Conservation (phyloP, 2,888 invertebrate species). For the Athalia rosae region DNA sequence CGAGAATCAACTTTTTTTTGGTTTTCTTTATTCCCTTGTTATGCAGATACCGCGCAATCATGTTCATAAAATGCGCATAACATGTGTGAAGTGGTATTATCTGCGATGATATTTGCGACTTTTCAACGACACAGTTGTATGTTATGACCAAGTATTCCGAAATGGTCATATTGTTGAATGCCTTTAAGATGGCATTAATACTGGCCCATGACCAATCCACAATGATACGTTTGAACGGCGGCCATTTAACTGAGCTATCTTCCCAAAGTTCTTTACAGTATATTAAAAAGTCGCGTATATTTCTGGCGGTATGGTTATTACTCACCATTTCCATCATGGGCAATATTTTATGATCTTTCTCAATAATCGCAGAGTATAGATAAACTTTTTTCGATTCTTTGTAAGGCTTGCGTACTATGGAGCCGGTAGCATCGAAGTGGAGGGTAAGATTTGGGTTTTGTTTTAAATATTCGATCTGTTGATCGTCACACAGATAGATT, state of each 20-base stretch:
- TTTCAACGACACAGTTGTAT: constrained; percentile 15
- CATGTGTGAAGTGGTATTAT: constrained; percentile 41
- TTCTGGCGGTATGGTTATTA: constrained; percentile 43
- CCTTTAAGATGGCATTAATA: constrained; percentile 44
- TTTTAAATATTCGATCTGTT: constrained; percentile 45
- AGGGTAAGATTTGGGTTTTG: constrained; percentile 17
- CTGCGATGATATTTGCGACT: background rate
- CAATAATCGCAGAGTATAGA: constrained; percentile 44
- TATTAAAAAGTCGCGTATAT: constrained; percentile 33
- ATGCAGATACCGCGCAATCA: constrained; percentile 40
- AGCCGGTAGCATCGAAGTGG: constrained; percentile 44
- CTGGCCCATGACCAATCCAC: constrained; percentile 48
- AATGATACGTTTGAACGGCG: constrained; percentile 43
- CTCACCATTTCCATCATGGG: constrained; percentile 45
- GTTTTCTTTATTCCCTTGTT: constrained; percentile 3
- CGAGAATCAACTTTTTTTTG: constrained; percentile 7
- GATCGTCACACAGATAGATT: constrained; percentile 41
- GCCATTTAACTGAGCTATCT: constrained; percentile 44
- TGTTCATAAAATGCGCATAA: constrained; percentile 46
- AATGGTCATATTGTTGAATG: constrained; percentile 46
- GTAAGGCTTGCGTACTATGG: constrained; percentile 31
- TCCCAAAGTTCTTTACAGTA: constrained; percentile 35
- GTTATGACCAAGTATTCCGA: constrained; percentile 40
- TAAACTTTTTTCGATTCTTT: constrained; percentile 41
- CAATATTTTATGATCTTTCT: constrained; percentile 31